Conservation (phyloP, 2,797 vertebrate genomes). For the Melanotaenia trifasciata region DNA sequence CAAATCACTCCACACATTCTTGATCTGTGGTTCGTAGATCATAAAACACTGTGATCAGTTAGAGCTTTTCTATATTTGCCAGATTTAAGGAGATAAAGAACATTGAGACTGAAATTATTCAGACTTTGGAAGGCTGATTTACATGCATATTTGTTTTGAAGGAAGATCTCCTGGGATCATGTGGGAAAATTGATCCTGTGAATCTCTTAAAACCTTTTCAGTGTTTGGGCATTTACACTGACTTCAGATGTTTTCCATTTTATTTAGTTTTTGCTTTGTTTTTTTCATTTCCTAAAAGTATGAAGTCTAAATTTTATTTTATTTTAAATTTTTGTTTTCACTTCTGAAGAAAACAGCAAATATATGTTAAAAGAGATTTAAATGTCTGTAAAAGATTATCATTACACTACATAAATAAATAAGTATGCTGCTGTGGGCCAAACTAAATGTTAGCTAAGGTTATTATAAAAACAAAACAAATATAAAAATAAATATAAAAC, state of each 20-base stretch:
- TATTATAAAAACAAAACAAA: slow-evolving; percentile 1
- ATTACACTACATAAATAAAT: slow-evolving; percentile 1
- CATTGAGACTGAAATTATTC: not conserved
- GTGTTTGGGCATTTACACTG: too few relatives aligned
- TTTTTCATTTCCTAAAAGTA: too few relatives aligned
- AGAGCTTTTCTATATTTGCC: not conserved
- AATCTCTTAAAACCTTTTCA: not conserved
- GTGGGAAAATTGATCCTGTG: too few relatives aligned
- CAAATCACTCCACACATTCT: too few relatives aligned
- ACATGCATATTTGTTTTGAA: not conserved
- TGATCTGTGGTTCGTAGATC: not conserved
- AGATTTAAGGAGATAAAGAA: not conserved
- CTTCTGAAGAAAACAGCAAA: too few relatives aligned
- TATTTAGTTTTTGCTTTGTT: too few relatives aligned
- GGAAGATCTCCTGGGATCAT: too few relatives aligned
- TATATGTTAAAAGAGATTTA: not conserved
- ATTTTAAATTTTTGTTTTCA: too few relatives aligned
- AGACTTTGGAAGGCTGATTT: not conserved
- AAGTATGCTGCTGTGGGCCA: not conserved
- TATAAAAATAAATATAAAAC: not conserved
- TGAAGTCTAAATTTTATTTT: too few relatives aligned
- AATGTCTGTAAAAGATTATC: not conserved
- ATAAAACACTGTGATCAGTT: not conserved
- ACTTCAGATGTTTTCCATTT: too few relatives aligned
- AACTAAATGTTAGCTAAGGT: not conserved